Evolutionary conservation across 35 echinoderm and acorn worm species (phyloP).

Genomic region (Apostichopus californicus): DNA sequence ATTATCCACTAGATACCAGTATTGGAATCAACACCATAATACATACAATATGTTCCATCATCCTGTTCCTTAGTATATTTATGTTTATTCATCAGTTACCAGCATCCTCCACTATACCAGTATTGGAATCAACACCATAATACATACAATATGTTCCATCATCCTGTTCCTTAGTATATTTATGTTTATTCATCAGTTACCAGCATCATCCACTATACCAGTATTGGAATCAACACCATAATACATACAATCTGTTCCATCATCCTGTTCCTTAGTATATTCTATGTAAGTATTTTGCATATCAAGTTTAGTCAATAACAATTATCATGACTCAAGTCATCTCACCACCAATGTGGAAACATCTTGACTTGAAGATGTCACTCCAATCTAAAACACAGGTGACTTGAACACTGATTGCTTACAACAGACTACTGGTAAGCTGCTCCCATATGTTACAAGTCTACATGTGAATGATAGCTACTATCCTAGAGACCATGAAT

Average conservation of each 20-base stretch:
- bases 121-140: background rate
- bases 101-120: background rate
- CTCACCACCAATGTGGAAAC: no score
- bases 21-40: background rate
- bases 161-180: background rate
- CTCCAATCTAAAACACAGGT: no score
- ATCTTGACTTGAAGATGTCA: no score
- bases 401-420: no score
- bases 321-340: no score
- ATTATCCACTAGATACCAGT: background rate
- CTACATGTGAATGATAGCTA: conserved; percentile 14
- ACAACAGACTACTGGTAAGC: background rate
- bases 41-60: background rate
- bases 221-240: background rate
- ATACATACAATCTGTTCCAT: background rate
- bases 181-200: background rate
- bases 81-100: background rate
- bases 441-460: conserved; percentile 6
- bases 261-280: background rate
- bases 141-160: background rate
- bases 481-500: conserved; percentile 13
- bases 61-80: background rate
- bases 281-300: background rate
- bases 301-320: no score
- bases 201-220: background rate